Evolutionary conservation across 2,797 vertebrate species (phyloP).

Genomic region (Macropodus opercularis): DNA sequence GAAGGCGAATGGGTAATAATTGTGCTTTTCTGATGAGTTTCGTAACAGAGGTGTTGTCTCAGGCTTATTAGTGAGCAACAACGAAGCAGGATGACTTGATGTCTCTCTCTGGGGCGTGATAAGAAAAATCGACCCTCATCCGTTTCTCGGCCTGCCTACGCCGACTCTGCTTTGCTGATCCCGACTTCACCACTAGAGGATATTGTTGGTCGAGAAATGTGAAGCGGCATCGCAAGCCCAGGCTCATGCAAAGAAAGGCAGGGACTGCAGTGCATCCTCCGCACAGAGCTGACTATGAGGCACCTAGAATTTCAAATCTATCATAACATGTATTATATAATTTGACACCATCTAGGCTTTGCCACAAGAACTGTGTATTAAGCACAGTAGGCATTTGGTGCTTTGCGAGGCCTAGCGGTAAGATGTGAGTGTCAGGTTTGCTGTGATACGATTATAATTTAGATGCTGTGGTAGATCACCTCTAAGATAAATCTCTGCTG

Average conservation of each 20-base stretch:
- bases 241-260: neutral
- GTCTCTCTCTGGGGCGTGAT: constrained; percentile 1
- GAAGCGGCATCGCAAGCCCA: neutral
- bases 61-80: constrained; percentile 5
- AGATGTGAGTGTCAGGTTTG: neutral
- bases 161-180: neutral
- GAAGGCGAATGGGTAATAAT: neutral
- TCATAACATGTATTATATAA: too few species aligned
- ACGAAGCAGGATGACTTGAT: constrained; percentile 4
- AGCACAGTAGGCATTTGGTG: neutral
- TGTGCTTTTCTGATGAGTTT: too few species aligned
- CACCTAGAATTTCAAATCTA: too few species aligned
- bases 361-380: neutral
- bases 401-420: neutral
- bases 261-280: too few species aligned
- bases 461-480: neutral
- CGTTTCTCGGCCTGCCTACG: neutral
- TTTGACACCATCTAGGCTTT: too few species aligned
- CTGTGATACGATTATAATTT: neutral
- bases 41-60: neutral
- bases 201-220: constrained; percentile 1
- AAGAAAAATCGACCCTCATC: constrained; percentile 1
- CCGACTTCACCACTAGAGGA: neutral
- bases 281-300: too few species aligned
- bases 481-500: neutral